Evolutionary conservation across 2,797 vertebrate genomes (phyloP), one percentile per base, ranked within the genome.

Genomic region (Aselliscus stoliczkanus): DNA sequence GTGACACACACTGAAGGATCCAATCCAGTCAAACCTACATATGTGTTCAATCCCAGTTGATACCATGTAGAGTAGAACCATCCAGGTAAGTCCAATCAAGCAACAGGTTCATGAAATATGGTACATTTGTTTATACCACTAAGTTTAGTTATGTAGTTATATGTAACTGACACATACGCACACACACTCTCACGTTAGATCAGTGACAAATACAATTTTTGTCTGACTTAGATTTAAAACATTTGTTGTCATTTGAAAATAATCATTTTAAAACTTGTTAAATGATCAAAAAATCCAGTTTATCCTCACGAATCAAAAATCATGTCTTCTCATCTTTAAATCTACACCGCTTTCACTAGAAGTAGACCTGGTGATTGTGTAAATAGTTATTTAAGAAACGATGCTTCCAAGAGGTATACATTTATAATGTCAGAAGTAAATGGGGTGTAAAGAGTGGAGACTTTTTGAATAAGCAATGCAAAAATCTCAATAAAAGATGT

Each of bases 381-480:
- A 90, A 93, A 81, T 93, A 92, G 86, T 94, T 96, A 91, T 85
- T 89, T 73, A 88, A 72, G 69, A 96, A 75, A 89, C n/a, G 27
- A 93, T 83, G 44, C 58, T 94, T 96, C 81, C 31, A 47, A 81
- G 37, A 90, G 56, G 87, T 77, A 65, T 15, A 65, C n/a, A 91
- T 93, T 76, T 83, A 91, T 52, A 96, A 89, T 94, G 50, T 80
- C 83, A 95, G 96, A 97, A 92, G 44, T 91, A 94, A 97, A 82
- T 88, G 50, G 42, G 11, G 69, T 95, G 31, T 83, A 79, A 81
- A 92, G 37, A 81, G 83, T 58, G 29, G 90, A 91, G 65, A 76
- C n/a, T 81, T 92, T 96, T 93, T 90, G 18, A 88, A 88, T 70
- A 83, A 92, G 31, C n/a, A 89, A 2, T 58, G 21, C 90, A 85